Percentiles rank a stretch among this genome's conserved stretches.
phyloP scores from a whole-genome alignment of 2,113 vertebrate species.

The Columbina picui region DNA sequence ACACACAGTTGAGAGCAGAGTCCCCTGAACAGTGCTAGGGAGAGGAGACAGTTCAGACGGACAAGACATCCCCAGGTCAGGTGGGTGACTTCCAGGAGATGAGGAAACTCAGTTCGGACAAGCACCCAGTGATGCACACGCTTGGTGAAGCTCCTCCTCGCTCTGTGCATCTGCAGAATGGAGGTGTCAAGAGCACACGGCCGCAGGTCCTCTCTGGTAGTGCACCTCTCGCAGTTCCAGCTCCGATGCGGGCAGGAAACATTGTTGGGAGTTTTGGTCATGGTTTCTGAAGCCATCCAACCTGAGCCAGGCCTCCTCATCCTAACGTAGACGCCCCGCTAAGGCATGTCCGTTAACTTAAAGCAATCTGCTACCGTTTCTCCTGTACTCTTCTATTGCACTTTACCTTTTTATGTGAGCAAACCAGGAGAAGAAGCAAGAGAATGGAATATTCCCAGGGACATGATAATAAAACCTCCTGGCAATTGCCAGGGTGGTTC shows the following conservation, averaged over 20 bases:
- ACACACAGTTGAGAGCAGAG: constrained; percentile 60
- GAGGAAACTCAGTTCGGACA: constrained; percentile 52
- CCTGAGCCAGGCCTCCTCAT: constrained; percentile 1
- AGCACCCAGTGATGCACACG: constrained; percentile 58
- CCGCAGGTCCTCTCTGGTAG: constrained; percentile 21
- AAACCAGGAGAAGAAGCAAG: constrained; percentile 24
- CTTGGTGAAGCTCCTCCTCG: constrained; percentile 32
- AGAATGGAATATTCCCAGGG: constrained; percentile 33
- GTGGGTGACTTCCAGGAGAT: constrained; percentile 38
- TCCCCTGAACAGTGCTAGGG: constrained; percentile 67
- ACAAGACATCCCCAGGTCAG: constrained; percentile 55
- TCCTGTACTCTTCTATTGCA: constrained; percentile 50
- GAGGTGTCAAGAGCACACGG: not conserved
- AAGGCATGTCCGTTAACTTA: not conserved
- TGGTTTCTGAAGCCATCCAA: constrained; percentile 57
- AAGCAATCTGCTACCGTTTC: constrained; percentile 36
- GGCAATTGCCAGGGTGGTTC: not conserved
- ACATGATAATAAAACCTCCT: not conserved
- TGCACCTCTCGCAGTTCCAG: constrained; percentile 51
- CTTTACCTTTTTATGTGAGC: not conserved
- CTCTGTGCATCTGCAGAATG: constrained; percentile 60
- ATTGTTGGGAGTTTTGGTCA: constrained; percentile 47
- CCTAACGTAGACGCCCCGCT: not conserved
- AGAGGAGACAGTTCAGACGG: constrained; percentile 57
- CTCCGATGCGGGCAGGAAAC: constrained; percentile 51